A percentile compares a stretch with the other conserved stretches of the same genome.
Evolutionary conservation across 2,113 vertebrate genomes (phyloP).

Genomic region (Nymphicus hollandicus): DNA sequence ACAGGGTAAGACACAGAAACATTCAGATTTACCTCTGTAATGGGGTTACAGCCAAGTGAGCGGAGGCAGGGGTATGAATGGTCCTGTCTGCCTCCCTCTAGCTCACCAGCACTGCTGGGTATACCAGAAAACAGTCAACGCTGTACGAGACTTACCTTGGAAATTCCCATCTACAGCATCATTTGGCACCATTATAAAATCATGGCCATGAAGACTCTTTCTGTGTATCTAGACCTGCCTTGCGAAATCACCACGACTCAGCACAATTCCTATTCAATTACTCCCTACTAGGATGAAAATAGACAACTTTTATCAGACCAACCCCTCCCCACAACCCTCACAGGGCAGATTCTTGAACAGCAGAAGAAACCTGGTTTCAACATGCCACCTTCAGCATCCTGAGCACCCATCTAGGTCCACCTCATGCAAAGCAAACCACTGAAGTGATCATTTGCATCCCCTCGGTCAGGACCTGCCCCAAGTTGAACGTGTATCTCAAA

Average conservation of each 20-base stretch:
- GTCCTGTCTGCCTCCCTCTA: neutral
- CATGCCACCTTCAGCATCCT: neutral
- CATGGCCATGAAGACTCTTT: neutral
- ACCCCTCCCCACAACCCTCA: accelerated
- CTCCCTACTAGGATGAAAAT: neutral
- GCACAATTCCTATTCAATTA: neutral
- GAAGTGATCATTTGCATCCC: neutral
- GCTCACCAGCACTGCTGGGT: neutral
- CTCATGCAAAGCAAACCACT: neutral
- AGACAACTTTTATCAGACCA: neutral
- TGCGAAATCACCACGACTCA: neutral
- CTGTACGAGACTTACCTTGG: neutral
- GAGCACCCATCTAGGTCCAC: neutral
- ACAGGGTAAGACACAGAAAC: neutral
- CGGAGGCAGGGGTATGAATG: neutral
- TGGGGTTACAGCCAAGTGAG: neutral
- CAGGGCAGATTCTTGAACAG: neutral
- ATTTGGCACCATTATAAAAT: neutral
- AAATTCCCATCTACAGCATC: neutral
- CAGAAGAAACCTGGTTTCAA: neutral
- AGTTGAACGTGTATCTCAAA: neutral
- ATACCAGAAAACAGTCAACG: neutral
- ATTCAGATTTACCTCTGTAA: neutral
- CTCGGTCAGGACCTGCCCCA: neutral
- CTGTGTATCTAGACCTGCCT: neutral